Base-by-base conservation (phyloP, 1,140 invertebrate species). In the Cydia fagiglandana region DNA sequence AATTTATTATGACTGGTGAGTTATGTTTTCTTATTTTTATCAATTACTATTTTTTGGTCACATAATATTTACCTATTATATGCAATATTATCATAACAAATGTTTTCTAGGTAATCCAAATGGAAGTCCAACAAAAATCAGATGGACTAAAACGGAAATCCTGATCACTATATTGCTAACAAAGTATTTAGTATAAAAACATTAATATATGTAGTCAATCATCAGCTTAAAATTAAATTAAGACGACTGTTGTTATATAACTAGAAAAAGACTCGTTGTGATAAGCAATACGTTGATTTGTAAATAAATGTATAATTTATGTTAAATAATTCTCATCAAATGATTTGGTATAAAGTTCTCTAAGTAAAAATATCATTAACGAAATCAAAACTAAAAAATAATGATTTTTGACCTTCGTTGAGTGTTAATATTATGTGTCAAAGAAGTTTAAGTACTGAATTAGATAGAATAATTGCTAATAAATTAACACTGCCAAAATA, bases 41-140 rank as follows among this genome's bases (percentile, higher is more conserved):
- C 79, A 79, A 76, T 79, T 81, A 84, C 85, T 75, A 66, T 84
- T 80, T 77, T 73, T 87, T 61, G 38, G n/a, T 82, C 78, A 61
- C 56, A 61, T 86, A 79, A 50, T 79, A 83, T 82, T 75, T 77
- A 76, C 75, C 79, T 34, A 73, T 76, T 20, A 24, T 50, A 73
- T 75, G 77, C 76, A 74, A 78, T 77, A 83, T 90, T 88, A 91
- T 88, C 76, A 79, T 86, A 80, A 83, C 78, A 83, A 86, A 91
- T 90, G 86, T 91, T 91, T 92, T 93, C 88, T 93, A 93, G 91
- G 91, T 93, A 93, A 93, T 81, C 91, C 91, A 88, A 93, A 90
- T 87, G 91, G 91, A 91, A 89, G 91, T 89, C 78, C 90, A 86
- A 86, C 86, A 82, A 80, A 84, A 86, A 88, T 87, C 83, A 84